Evolutionary conservation across 35 echinoderm and acorn worm species (phyloP), one percentile per base, ranked within the genome.

Genomic region (Lytechinus variegatus): DNA sequence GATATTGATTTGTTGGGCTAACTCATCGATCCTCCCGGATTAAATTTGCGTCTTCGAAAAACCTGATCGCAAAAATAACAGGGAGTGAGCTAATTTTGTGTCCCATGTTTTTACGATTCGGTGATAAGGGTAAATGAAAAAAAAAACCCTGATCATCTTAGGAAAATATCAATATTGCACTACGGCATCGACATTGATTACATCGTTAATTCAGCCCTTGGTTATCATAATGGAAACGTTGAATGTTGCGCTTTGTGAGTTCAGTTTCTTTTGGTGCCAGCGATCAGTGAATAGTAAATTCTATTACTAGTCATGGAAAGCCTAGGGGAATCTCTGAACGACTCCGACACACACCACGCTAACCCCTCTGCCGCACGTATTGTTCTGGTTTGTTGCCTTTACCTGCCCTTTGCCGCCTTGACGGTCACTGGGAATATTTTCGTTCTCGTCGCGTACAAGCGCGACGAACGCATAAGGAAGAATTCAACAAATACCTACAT

Each of bases 391-490:
- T 90, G 88, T 21, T 53, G 55, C 55, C 11, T 93, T 9, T 93
- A 93, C 53, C n/a, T 54, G 52, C 52, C 92, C 10, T 54, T 93
- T 19, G 92, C 53, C 53, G 27, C 53, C 11, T 3, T 93, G 9
- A 93, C 92, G 9, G 27, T 93, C 21, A 57, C 55, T 4, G 92
- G 92, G 14, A 93, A 93, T 57, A 27, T 93, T 27, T 93, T 93
- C n/a, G 54, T 93, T 28, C 52, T 93, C 11, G 92, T 27, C 10
- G 92, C 92, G n/a, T 93, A 93, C 53, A 53, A 57, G 4, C 28
- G 92, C 19, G 92, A 93, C 57, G 92, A 54, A 27, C 16, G 92
- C 54, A 57, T 93, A 27, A 54, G 92, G 52, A 57, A 28, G 54
- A 93, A 93, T 54, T 56, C 27, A 54, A 93, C 92, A 0, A 93